These are phyloP conservation scores for Myotis findleyi DNA, from an alignment of 2,797 vertebrate genomes.

Conservation along the genomic window DNA sequence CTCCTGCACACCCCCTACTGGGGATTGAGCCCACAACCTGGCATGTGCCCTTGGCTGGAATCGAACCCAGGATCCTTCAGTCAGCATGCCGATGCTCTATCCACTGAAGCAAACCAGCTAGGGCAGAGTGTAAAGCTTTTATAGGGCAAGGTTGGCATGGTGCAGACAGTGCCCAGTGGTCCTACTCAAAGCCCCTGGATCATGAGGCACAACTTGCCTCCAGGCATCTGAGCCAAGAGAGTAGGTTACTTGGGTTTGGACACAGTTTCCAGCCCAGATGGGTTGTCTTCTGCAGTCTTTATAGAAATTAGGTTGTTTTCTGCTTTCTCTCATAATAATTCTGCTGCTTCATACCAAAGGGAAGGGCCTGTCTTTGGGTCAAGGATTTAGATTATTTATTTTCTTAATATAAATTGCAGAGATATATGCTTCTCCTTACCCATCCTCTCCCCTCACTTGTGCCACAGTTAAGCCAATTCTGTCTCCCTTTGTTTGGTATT, in stretches of 20 bases:
- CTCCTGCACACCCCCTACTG: too few species aligned
- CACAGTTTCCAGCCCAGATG: background rate
- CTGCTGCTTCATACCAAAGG: slow-evolving; percentile 11
- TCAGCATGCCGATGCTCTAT: too few species aligned
- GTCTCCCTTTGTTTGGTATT: slow-evolving; percentile 75
- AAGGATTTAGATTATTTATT: slow-evolving; percentile 31
- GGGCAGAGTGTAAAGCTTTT: background rate
- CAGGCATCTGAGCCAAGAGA: background rate
- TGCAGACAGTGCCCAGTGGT: rapidly evolving
- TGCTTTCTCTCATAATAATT: slow-evolving; percentile 1
- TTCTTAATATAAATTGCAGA: slow-evolving; percentile 5
- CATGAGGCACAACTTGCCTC: background rate
- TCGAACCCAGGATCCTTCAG: too few species aligned
- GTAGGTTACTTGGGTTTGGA: background rate
- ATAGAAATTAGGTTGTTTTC: slow-evolving; percentile 13
- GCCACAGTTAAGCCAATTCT: slow-evolving; percentile 41
- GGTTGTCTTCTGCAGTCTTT: background rate
- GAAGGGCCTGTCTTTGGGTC: background rate
- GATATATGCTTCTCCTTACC: background rate
- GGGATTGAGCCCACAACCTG: too few species aligned
- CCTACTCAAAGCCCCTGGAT: background rate
- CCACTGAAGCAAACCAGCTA: too few species aligned
- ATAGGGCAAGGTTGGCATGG: rapidly evolving
- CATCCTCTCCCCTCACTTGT: background rate
- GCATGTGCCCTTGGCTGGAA: too few species aligned